A percentile compares a stretch with the other conserved stretches of the same genome.
Evolutionary conservation across 2,888 invertebrate species (phyloP).

Genomic region (Scaptomyza caliginosa): DNA sequence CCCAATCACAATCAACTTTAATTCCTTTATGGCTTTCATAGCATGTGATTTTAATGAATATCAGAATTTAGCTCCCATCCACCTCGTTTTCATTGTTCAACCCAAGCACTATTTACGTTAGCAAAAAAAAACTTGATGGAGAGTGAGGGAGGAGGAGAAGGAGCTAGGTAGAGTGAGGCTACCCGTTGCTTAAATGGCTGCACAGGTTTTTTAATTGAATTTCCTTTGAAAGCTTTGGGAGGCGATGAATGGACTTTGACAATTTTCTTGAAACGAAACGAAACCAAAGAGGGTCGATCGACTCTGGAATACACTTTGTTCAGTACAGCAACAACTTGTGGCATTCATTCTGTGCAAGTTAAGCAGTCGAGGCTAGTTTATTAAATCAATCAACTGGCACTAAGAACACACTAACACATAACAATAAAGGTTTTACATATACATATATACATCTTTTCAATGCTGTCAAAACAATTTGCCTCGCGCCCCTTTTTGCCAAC

Average conservation of each 20-base stretch:
- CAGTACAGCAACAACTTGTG: no score
- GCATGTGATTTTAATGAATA: slow-evolving; percentile 70
- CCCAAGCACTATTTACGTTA: neutral
- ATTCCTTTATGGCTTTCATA: slow-evolving; percentile 49
- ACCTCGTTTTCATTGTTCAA: neutral
- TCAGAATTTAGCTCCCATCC: slow-evolving; percentile 34
- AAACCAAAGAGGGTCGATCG: no score
- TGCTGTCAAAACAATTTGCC: neutral
- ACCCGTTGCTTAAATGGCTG: slow-evolving; percentile 15
- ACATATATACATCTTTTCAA: no score
- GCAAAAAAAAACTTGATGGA: no score
- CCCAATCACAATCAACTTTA: slow-evolving; percentile 31
- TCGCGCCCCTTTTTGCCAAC: no score
- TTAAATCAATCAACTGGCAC: neutral
- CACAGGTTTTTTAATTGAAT: slow-evolving; percentile 9
- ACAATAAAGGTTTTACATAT: no score
- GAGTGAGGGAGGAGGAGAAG: neutral
- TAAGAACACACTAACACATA: neutral
- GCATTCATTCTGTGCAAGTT: no score
- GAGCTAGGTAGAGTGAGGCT: neutral
- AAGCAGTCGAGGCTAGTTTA: no score
- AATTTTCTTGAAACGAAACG: neutral
- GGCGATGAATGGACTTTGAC: neutral
- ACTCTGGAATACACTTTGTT: no score
- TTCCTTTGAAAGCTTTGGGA: neutral